Evolutionary conservation across 2,113 vertebrate species (phyloP).

Genomic region (Alligator mississippiensis): DNA sequence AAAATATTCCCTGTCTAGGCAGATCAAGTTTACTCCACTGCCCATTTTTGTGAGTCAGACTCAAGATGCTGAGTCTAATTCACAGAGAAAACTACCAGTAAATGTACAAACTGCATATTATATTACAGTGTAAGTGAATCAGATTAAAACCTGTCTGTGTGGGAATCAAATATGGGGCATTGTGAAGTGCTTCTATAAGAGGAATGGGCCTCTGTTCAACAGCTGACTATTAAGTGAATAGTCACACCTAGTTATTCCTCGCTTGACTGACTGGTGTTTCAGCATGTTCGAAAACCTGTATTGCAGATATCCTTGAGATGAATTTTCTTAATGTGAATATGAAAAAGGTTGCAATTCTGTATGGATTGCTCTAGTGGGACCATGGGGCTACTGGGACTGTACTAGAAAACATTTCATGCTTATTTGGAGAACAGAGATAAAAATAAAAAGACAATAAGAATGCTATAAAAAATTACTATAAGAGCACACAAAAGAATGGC

Average conservation of each 20-base stretch:
- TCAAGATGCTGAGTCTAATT: conserved; percentile 4
- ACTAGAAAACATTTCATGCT: background rate
- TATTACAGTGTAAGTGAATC: background rate
- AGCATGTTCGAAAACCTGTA: background rate
- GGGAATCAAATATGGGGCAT: background rate
- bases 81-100: background rate
- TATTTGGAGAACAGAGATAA: background rate
- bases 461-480: no score
- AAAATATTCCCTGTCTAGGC: background rate
- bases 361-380: background rate
- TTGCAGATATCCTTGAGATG: background rate
- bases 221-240: background rate
- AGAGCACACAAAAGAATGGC: background rate
- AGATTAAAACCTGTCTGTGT: background rate
- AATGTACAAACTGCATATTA: background rate
- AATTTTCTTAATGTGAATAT: background rate
- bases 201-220: background rate
- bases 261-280: background rate
- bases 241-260: background rate
- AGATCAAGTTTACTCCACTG: conserved; percentile 18
- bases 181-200: background rate
- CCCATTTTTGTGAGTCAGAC: background rate
- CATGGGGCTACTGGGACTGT: background rate
- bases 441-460: no score
- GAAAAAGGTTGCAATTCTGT: background rate